Evolutionary conservation across 1,140 invertebrate species (phyloP).

Genomic region (Achroia grisella): DNA sequence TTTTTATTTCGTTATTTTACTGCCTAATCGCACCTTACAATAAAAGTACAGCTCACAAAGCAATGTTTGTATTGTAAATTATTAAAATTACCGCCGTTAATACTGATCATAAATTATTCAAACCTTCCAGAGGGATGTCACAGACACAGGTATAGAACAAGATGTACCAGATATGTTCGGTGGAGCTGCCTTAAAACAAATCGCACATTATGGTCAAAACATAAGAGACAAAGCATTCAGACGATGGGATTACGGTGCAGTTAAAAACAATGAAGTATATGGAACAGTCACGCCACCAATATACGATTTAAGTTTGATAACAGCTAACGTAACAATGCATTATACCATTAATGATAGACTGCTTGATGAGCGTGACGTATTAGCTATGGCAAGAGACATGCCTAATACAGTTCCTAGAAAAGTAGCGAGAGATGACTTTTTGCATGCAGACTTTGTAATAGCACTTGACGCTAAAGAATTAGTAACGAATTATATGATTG

Average conservation of each 20-base stretch:
- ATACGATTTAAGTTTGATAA: slow-evolving; percentile 37
- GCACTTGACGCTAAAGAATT: slow-evolving; percentile 36
- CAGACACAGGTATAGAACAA: too few relatives aligned
- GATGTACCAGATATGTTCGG: slow-evolving; percentile 8
- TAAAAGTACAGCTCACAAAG: too few relatives aligned
- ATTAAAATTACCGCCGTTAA: too few relatives aligned
- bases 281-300: slow-evolving; percentile 26
- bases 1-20: too few relatives aligned
- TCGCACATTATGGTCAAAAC: slow-evolving; percentile 53
- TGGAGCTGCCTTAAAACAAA: slow-evolving; percentile 46
- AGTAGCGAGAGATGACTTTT: slow-evolving; percentile 35
- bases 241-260: slow-evolving; percentile 32
- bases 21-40: too few relatives aligned
- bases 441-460: slow-evolving; percentile 36
- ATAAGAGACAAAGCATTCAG: slow-evolving; percentile 41
- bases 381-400: slow-evolving; percentile 42
- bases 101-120: too few relatives aligned
- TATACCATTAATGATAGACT: slow-evolving; percentile 42
- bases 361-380: slow-evolving; percentile 40
- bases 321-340: slow-evolving; percentile 40
- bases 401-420: slow-evolving; percentile 30
- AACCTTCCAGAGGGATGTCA: too few relatives aligned
- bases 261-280: slow-evolving; percentile 29
- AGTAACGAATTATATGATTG: slow-evolving; percentile 40
- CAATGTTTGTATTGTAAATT: too few relatives aligned